These are phyloP conservation scores for Urocolius indicus DNA, from an alignment of 2,113 vertebrate species.

Conservation along the genomic window DNA sequence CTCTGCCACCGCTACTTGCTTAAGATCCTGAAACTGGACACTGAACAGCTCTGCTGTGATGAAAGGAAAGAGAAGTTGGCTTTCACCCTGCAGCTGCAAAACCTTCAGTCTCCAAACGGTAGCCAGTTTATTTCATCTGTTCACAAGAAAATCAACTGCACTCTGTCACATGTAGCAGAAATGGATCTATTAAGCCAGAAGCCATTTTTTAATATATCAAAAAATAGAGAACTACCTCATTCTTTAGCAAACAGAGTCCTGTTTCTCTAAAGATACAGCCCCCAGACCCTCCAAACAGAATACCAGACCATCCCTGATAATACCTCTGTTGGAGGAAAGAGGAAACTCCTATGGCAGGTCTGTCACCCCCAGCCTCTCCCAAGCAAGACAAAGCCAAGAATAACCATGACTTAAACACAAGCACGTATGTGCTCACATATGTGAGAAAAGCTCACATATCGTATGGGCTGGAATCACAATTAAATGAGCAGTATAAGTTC, in stretches of 20 bases:
- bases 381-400: background rate
- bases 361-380: background rate
- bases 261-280: background rate
- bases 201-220: background rate
- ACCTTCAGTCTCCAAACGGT: accelerated
- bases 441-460: background rate
- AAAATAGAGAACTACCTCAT: background rate
- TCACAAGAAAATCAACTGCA: background rate
- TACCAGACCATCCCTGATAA: background rate
- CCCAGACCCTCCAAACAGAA: background rate
- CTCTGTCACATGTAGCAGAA: background rate
- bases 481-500: background rate
- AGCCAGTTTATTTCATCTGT: background rate
- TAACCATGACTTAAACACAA: background rate
- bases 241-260: background rate
- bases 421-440: background rate
- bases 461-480: background rate
- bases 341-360: background rate
- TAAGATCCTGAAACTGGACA: background rate
- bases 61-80: background rate
- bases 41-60: background rate
- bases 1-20: background rate
- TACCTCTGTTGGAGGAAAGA: background rate
- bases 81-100: background rate
- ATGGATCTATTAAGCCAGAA: background rate